Conservation (phyloP, 2,113 vertebrate genomes). For the Eclectus roratus region DNA sequence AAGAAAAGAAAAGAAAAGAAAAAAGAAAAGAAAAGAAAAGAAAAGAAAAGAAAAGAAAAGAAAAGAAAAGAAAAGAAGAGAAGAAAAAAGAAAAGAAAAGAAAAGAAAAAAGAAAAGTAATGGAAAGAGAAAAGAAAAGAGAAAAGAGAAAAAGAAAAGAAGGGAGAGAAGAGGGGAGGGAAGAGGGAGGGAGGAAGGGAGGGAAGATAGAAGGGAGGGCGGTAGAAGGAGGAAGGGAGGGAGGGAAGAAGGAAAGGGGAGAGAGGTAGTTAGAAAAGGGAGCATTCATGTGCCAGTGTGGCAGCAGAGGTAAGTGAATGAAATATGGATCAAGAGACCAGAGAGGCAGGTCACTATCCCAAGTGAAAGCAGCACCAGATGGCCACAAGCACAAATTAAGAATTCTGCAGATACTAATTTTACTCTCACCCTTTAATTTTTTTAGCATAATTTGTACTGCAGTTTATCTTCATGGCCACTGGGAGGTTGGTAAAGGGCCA, state of each 20-base stretch:
- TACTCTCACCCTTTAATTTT: neutral
- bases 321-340: neutral
- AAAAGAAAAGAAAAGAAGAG: no score
- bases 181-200: no score
- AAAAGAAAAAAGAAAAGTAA: no score
- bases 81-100: neutral
- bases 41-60: no score
- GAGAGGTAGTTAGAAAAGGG: neutral
- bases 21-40: accelerated
- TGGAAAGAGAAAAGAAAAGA: no score
- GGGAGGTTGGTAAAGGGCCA: neutral
- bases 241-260: neutral
- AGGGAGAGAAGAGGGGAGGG: no score
- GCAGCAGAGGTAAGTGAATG: neutral
- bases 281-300: neutral
- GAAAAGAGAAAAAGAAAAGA: no score
- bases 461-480: neutral
- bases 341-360: neutral
- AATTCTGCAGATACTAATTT: neutral
- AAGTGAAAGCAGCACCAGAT: neutral
- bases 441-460: neutral
- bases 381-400: neutral
- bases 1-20: no score
- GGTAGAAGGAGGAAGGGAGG: no score
- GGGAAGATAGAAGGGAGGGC: no score